phyloP scores from a whole-genome alignment of 1,140 invertebrate genomes.

The Palaemon carinicauda region DNA sequence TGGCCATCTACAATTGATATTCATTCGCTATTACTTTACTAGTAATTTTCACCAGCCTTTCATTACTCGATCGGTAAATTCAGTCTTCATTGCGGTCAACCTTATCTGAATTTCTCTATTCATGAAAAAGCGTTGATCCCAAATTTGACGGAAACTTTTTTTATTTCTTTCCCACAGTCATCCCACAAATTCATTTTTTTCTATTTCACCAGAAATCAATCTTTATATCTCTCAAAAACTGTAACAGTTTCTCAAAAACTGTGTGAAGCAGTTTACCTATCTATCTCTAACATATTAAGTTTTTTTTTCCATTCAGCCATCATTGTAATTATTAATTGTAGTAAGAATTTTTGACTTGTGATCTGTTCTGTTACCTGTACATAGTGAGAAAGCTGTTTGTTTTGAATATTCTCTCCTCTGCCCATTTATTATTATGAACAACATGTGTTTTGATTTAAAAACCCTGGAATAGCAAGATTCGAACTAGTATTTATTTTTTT shows the following conservation, averaged over 20 bases:
- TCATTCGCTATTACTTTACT: too few relatives aligned
- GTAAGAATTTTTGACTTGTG: neutral
- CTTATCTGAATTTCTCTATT: too few relatives aligned
- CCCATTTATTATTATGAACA: neutral
- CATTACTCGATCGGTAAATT: too few relatives aligned
- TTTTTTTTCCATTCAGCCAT: neutral
- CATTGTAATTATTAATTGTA: neutral
- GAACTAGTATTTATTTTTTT: too few relatives aligned
- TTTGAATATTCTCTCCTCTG: neutral
- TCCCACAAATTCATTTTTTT: neutral
- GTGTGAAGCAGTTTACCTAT: neutral
- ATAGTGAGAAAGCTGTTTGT: neutral
- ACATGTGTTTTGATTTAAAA: neutral
- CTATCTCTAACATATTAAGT: neutral
- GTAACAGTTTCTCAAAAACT: neutral
- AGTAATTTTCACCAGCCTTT: too few relatives aligned
- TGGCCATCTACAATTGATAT: too few relatives aligned
- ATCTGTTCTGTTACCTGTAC: constrained; percentile 22
- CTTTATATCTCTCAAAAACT: neutral
- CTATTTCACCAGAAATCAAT: neutral
- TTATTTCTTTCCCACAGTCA: neutral
- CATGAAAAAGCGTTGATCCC: too few relatives aligned
- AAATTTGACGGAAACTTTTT: too few relatives aligned
- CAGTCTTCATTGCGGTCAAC: too few relatives aligned
- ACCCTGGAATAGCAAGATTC: neutral